These are phyloP conservation scores for Alentia gelatinosa DNA, from an alignment of 2,888 invertebrate genomes.

Conservation along the genomic window DNA sequence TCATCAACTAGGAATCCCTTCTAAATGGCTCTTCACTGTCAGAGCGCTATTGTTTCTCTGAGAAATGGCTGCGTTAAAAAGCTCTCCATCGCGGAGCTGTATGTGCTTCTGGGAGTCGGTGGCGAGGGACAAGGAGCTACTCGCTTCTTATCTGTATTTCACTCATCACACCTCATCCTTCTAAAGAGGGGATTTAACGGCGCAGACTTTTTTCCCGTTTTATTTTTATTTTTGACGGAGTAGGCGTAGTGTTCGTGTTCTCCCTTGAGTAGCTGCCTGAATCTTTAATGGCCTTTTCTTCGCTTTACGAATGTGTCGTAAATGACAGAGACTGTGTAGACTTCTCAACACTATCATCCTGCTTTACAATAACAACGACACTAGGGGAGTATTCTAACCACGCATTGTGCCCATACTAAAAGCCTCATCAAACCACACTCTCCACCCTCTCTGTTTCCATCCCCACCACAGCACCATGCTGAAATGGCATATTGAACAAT, in stretches of 20 bases:
- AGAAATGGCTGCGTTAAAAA: neutral
- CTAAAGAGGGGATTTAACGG: conserved; percentile 6
- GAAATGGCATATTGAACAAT: too few relatives aligned
- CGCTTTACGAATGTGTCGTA: neutral
- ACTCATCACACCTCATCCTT: neutral
- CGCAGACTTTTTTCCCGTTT: neutral
- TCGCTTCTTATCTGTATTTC: conserved; percentile 20
- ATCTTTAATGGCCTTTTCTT: conserved; percentile 12
- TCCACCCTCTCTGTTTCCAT: too few relatives aligned
- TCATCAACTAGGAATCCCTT: neutral
- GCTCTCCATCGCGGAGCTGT: neutral
- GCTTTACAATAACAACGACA: too few relatives aligned
- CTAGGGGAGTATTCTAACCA: too few relatives aligned
- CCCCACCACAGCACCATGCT: too few relatives aligned
- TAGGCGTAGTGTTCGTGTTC: neutral
- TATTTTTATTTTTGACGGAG: neutral
- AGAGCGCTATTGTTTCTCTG: neutral
- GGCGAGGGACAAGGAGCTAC: neutral
- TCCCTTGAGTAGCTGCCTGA: neutral
- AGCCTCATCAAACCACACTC: too few relatives aligned
- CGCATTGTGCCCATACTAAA: too few relatives aligned
- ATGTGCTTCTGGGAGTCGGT: too few relatives aligned
- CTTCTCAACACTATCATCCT: too few relatives aligned
- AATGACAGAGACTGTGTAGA: conserved; percentile 24
- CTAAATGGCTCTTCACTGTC: neutral